Evolutionary conservation across 1,140 invertebrate genomes (phyloP).

Genomic region (Eueides isabella): DNA sequence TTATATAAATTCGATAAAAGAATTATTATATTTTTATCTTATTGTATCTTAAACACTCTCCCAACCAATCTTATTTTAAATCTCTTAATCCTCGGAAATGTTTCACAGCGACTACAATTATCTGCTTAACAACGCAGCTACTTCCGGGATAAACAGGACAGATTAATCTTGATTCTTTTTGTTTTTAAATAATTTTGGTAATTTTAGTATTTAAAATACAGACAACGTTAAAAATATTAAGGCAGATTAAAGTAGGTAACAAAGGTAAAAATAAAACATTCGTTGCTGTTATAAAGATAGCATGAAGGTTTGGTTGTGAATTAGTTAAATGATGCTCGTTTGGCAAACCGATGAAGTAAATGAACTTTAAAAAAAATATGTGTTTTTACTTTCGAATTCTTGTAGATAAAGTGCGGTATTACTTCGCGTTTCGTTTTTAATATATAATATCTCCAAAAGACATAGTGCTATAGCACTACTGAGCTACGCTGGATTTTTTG

Average conservation of each 20-base stretch:
- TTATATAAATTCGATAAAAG: not conserved
- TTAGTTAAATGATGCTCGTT: too few species aligned
- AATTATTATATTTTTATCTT: not conserved
- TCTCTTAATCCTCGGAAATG: conserved; percentile 1
- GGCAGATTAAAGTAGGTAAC: too few species aligned
- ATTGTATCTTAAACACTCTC: not conserved
- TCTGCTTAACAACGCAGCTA: conserved; percentile 1
- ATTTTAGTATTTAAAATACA: not conserved
- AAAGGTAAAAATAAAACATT: not conserved
- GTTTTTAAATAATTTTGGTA: not conserved
- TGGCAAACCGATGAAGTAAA: too few species aligned
- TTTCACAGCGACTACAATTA: not conserved
- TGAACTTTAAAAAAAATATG: too few species aligned
- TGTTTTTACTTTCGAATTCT: too few species aligned
- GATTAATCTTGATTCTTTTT: conserved; percentile 1
- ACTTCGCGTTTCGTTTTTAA: too few species aligned
- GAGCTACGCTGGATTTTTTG: too few species aligned
- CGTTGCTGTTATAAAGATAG: not conserved
- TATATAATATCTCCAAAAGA: too few species aligned
- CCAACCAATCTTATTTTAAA: conserved; percentile 4
- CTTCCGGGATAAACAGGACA: not conserved
- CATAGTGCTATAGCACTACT: too few species aligned
- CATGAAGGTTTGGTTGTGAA: not conserved
- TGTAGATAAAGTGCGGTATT: too few species aligned
- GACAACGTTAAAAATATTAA: too few species aligned